Evolutionary conservation across 2,888 invertebrate genomes (phyloP).

Genomic region (Macrophya annulata): DNA sequence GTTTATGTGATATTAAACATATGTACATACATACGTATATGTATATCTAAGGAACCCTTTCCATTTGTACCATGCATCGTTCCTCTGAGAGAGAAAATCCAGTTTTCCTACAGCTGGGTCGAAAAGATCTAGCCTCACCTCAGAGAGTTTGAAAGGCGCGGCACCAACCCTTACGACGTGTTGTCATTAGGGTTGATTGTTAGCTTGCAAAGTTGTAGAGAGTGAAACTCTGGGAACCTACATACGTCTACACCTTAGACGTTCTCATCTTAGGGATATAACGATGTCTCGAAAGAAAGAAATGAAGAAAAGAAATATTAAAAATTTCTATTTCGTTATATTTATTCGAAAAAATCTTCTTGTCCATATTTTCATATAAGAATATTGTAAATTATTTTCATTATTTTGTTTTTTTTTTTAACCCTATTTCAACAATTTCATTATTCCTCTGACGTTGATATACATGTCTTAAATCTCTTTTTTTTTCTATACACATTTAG

Average conservation of each 20-base stretch:
- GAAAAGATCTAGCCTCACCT: not conserved
- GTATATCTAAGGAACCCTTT: not conserved
- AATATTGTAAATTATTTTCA: too few relatives aligned
- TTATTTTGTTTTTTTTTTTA: not conserved
- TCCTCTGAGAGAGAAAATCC: not conserved
- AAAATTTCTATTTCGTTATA: not conserved
- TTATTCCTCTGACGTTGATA: not conserved
- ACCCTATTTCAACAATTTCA: not conserved
- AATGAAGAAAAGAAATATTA: not conserved
- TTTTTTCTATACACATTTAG: not conserved
- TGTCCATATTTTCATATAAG: too few relatives aligned
- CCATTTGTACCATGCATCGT: not conserved
- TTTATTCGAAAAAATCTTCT: too few relatives aligned
- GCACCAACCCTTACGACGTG: slow-evolving; percentile 26
- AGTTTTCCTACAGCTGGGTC: not conserved
- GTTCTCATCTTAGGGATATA: not conserved
- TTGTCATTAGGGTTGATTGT: slow-evolving; percentile 53
- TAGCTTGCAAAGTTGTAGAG: not conserved
- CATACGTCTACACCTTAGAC: not conserved
- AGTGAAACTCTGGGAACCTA: not conserved
- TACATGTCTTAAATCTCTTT: not conserved
- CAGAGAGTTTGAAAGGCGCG: slow-evolving; percentile 32
- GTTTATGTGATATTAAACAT: slow-evolving; percentile 16
- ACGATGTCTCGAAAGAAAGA: not conserved
- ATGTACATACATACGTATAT: not conserved